Base-by-base conservation (phyloP, 2,888 invertebrate genomes). In the Hyppa rectilinea region DNA sequence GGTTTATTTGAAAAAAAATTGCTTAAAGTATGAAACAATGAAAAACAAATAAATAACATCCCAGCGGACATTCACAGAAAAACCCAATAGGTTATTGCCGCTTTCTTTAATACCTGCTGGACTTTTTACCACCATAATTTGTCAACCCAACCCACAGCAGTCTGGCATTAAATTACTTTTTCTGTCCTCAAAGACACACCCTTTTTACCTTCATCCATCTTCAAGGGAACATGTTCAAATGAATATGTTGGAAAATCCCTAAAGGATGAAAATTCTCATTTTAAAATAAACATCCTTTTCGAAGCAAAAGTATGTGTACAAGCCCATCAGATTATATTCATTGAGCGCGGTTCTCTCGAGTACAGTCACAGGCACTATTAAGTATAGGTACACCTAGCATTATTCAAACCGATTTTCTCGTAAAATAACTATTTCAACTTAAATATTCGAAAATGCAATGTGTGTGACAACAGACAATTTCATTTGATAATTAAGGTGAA, bases 211-310 rank as follows among this genome's bases (percentile, higher is more conserved):
- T 40, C 49, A 68, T 63, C 59, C 63, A 64, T 79, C 69, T 74
- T 74, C 68, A 74, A 71, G 43, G 71, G 63, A 67, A 59, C 60
- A 68, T 61, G 70, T 79, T 31, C 38, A 62, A 58, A 66, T 78
- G 60, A 76, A 80, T 67, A 67, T 61, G 62, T 31, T 34, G 23
- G 45, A 53, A 80, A 75, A 80, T 75, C 80, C 63, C 80, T 31
- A 67, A 56, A 71, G 75, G 63, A 71, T 56, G 63, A 50, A 75
- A 61, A 80, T 63, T 71, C 60, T 67, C 56, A 47, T 80, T 78
- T 80, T 60, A 78, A 78, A 78, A 75, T 75, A 78, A 71, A 71
- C 72, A 72, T 70, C 23, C 29, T 72, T 58, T 71, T 29, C 49
- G 53, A 65, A 67, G 71, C 17, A 64, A 60, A 75, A 75, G n/a